Evolutionary conservation across 2,888 invertebrate genomes (phyloP).

Genomic region (Nemotelus pantherinus): DNA sequence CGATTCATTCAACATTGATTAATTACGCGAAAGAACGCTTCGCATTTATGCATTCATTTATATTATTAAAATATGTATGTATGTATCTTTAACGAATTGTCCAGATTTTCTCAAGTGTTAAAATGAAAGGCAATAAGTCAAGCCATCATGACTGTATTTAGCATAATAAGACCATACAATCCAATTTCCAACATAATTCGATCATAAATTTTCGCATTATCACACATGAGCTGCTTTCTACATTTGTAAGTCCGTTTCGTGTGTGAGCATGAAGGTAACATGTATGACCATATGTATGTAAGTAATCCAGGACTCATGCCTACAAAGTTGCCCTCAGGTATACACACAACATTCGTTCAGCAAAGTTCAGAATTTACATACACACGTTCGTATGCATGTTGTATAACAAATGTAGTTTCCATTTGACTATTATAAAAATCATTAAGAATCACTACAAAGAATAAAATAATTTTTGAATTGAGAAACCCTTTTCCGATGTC

Average conservation of each 20-base stretch:
- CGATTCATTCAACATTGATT: too few species aligned
- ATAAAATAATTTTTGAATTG: not conserved
- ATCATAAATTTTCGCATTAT: conserved; percentile 46
- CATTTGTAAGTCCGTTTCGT: conserved; percentile 33
- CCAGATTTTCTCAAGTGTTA: conserved; percentile 34
- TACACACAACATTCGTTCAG: too few species aligned
- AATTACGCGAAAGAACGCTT: too few species aligned
- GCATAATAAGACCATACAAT: conserved; percentile 35
- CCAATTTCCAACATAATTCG: not conserved
- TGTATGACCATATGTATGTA: too few species aligned
- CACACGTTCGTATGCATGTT: not conserved
- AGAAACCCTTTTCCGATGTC: not conserved
- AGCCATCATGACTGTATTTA: conserved; percentile 15
- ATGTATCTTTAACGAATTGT: not conserved
- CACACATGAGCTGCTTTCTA: conserved; percentile 41
- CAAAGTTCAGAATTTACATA: too few species aligned
- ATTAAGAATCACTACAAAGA: not conserved
- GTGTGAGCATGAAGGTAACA: not conserved
- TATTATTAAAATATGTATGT: not conserved
- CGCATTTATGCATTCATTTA: not conserved
- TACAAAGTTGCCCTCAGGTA: too few species aligned
- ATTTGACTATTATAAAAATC: conserved; percentile 47
- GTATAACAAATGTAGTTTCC: conserved; percentile 40
- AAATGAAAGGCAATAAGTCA: conserved; percentile 29
- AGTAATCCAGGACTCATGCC: too few species aligned